A percentile compares a stretch with the other conserved stretches of the same genome.
phyloP scores from a whole-genome alignment of 2,113 vertebrate species.

The Haliaeetus leucogaster region DNA sequence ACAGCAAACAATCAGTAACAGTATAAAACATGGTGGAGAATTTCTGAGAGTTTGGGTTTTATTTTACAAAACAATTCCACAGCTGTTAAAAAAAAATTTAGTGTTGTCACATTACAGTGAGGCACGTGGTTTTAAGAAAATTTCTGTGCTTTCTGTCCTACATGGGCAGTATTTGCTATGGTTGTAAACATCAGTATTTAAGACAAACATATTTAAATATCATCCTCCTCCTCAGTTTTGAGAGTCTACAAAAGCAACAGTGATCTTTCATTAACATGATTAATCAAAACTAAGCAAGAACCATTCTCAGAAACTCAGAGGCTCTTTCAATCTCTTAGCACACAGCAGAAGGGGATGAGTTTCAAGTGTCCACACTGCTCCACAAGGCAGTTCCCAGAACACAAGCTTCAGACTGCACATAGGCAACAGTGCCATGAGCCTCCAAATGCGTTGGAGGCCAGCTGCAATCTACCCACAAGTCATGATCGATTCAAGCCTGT shows the following conservation, averaged over 20 bases:
- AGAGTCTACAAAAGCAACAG: background rate
- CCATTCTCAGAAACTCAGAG: background rate
- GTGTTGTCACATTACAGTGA: background rate
- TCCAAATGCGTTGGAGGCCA: fast-evolving
- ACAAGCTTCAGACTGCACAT: fast-evolving
- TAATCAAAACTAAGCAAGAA: background rate
- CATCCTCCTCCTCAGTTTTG: background rate
- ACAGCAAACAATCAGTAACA: background rate
- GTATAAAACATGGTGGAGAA: background rate
- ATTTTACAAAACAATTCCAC: slow-evolving; percentile 17
- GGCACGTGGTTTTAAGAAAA: background rate
- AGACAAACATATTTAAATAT: background rate
- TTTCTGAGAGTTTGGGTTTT: background rate
- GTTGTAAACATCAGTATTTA: slow-evolving; percentile 27
- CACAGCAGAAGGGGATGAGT: background rate
- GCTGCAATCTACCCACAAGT: background rate
- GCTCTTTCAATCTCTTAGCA: background rate
- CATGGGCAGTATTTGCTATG: background rate
- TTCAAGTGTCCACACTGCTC: background rate
- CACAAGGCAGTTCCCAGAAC: background rate
- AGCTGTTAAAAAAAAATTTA: background rate
- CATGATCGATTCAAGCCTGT: fast-evolving
- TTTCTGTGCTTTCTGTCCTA: background rate
- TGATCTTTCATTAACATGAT: background rate
- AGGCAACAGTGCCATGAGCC: background rate